A percentile compares a stretch with the other conserved stretches of the same genome.
phyloP scores from a whole-genome alignment of 2,113 vertebrate species.

The Aegotheles bennettii region DNA sequence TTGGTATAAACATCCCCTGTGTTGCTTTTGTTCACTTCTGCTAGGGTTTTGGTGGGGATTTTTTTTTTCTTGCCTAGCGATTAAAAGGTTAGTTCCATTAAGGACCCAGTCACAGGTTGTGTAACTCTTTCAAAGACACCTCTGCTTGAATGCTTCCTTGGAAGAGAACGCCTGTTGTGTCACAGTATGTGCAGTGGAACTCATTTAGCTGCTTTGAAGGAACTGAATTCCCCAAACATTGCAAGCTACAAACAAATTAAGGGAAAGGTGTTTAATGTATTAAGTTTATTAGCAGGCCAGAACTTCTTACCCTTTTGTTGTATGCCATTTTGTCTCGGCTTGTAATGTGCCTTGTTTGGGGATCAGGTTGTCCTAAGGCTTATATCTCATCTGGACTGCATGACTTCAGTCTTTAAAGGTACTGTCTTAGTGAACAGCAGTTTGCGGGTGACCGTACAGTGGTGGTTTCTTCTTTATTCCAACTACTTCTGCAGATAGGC shows the following conservation, averaged over 20 bases:
- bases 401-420: background rate
- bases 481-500: background rate
- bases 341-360: background rate
- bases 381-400: background rate
- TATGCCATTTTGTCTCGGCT: background rate
- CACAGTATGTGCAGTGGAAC: slow-evolving; percentile 5
- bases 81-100: slow-evolving; percentile 30
- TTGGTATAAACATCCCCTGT: slow-evolving; percentile 39
- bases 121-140: slow-evolving; percentile 43
- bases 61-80: background rate
- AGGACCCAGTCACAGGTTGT: slow-evolving; percentile 47
- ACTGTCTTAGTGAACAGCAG: background rate
- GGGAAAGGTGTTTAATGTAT: slow-evolving; percentile 24
- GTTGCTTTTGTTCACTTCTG: slow-evolving; percentile 37
- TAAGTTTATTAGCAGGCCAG: background rate
- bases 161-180: slow-evolving; percentile 51
- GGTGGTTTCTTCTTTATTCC: background rate
- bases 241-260: slow-evolving; percentile 44
- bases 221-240: slow-evolving; percentile 39
- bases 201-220: slow-evolving; percentile 41
- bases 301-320: background rate
- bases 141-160: slow-evolving; percentile 55
- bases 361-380: background rate
- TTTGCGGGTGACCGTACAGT: background rate
- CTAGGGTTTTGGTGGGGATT: background rate